Evolutionary conservation across 2,113 vertebrate genomes (phyloP).

Genomic region (Sclerurus mexicanus): DNA sequence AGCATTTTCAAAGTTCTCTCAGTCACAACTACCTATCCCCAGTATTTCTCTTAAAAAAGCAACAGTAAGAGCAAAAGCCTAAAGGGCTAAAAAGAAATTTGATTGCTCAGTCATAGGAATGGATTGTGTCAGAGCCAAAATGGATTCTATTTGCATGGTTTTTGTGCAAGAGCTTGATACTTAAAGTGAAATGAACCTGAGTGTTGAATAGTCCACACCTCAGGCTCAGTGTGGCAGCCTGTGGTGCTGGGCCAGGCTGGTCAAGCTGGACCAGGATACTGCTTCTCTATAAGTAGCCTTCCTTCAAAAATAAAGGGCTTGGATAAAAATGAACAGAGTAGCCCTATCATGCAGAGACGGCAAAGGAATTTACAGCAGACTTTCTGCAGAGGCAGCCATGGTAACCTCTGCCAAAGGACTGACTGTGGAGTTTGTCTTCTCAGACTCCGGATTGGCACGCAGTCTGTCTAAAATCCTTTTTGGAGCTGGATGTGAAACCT

Average conservation of each 20-base stretch:
- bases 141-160: neutral
- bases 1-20: neutral
- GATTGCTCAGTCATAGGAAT: neutral
- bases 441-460: neutral
- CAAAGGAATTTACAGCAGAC: neutral
- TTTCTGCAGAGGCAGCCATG: neutral
- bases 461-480: neutral
- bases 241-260: neutral
- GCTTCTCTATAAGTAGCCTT: neutral
- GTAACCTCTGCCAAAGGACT: neutral
- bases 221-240: neutral
- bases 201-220: neutral
- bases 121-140: neutral
- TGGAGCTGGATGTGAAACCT: slow-evolving; percentile 10
- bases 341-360: neutral
- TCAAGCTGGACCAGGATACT: neutral
- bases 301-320: neutral
- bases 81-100: neutral
- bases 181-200: neutral
- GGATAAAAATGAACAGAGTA: neutral
- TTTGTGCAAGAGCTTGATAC: neutral
- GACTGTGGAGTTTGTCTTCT: neutral
- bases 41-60: neutral
- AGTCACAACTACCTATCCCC: neutral
- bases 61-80: neutral